Percentiles rank a stretch among this genome's conserved stretches.
Conservation (phyloP, 1,140 invertebrate species). For the Holcopasites calliopsidis region DNA sequence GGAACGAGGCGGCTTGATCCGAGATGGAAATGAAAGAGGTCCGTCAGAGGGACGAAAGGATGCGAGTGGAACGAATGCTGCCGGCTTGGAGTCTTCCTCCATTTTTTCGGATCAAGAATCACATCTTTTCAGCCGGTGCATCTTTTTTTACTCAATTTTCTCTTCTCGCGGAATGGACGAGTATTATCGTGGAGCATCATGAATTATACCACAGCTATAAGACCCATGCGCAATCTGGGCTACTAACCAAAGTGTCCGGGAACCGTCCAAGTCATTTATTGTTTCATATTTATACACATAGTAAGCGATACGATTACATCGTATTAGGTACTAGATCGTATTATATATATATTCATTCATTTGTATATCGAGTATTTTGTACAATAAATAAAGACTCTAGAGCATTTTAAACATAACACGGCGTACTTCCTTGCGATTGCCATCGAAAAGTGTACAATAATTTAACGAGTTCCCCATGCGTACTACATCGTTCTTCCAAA, state of each 20-base stretch:
- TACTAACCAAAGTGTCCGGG: too few species aligned
- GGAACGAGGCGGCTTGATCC: not conserved
- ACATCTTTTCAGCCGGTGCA: not conserved
- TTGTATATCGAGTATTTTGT: conserved; percentile 61
- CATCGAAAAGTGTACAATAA: conserved; percentile 57
- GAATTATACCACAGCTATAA: not conserved
- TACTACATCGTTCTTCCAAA: conserved; percentile 24
- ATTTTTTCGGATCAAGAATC: not conserved
- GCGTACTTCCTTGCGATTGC: conserved; percentile 44
- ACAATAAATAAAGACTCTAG: conserved; percentile 72
- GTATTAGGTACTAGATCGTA: conserved; percentile 62
- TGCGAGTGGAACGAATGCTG: not conserved
- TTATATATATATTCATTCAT: conserved; percentile 38
- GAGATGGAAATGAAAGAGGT: conserved; percentile 4
- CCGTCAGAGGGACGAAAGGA: not conserved
- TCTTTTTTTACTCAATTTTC: conserved; percentile 6
- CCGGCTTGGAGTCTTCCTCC: not conserved
- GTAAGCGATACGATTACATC: conserved; percentile 66
- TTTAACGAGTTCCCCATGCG: conserved; percentile 51
- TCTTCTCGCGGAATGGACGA: not conserved
- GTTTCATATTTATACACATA: conserved; percentile 70
- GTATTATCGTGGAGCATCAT: not conserved
- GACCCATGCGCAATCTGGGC: too few species aligned
- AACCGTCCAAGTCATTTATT: conserved; percentile 64
- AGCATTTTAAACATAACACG: conserved; percentile 66